Evolutionary conservation across 2,797 vertebrate genomes (phyloP), one percentile per base, ranked within the genome.

Genomic region (Manis crassicaudata): DNA sequence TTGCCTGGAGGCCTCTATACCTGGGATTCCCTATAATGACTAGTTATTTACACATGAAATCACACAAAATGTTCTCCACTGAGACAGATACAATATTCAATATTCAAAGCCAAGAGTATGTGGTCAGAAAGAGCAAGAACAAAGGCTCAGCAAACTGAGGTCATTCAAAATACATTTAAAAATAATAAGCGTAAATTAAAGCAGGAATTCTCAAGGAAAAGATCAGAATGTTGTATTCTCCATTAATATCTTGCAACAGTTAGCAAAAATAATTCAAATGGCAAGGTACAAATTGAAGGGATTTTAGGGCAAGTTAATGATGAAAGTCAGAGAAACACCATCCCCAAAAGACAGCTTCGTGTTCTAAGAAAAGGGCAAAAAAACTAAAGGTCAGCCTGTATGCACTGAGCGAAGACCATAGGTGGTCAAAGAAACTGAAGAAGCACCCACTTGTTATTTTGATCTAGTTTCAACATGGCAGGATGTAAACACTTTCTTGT

Each of bases 221-320:
- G 32, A 85, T 92, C 52, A 76, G 84, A 95, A n/a, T 52, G 70
- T n/a, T 17, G n/a, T 54, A 65, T 16, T 23, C 6, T 63, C 20
- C 8, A 58, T 52, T 85, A 76, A 92, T 84, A 62, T n/a, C 6
- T n/a, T 68, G 9, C 73, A 92, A 81, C 18, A 72, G 27, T 70
- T 77, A 85, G 62, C 37, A 94, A 94, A 80, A 94, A 63, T 92
- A 63, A 85, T 37, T 91, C 27, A 70, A 86, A 54, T 11, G 32
- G 21, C 75, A 94, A 90, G 25, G 40, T 82, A 88, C 56, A 94
- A 85, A 86, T 21, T 50, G n/a, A 94, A 81, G 27, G 21, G 3
- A 18, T 70, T 76, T 81, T 72, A 14, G 32, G 43, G 5, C 46
- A 95, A 37, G 10, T 60, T 65, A 76, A 18, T 76, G n/a, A 65